Evolutionary conservation across 1,140 invertebrate genomes (phyloP).

Genomic region (Cyphomyrmex costatus): DNA sequence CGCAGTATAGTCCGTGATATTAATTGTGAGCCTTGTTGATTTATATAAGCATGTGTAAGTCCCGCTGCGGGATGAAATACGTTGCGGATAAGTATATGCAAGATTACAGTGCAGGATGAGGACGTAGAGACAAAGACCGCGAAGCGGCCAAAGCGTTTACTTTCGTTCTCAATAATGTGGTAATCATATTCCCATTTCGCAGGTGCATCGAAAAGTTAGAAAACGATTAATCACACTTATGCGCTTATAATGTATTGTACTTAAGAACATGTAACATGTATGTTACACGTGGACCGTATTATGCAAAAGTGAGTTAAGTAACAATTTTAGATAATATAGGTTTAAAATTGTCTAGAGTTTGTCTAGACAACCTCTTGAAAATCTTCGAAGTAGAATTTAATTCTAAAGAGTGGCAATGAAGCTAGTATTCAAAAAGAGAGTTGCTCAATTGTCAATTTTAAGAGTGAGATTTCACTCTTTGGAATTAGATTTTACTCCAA

Average conservation of each 20-base stretch:
- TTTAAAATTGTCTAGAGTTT: neutral
- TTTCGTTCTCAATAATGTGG: constrained; percentile 7
- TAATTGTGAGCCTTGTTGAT: constrained; percentile 61
- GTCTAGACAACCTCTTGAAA: no score
- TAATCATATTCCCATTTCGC: constrained; percentile 42
- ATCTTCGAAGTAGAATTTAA: no score
- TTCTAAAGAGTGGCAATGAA: no score
- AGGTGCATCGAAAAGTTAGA: constrained; percentile 12
- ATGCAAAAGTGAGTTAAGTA: neutral
- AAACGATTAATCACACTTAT: constrained; percentile 5
- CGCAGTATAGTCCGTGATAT: constrained; percentile 31
- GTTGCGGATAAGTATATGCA: constrained; percentile 39
- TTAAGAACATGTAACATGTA: neutral
- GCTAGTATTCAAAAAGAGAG: no score
- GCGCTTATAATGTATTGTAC: neutral
- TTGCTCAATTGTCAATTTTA: no score
- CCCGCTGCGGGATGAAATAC: constrained; percentile 42
- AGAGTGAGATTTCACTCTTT: no score
- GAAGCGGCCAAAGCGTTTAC: neutral
- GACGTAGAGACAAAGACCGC: constrained; percentile 42
- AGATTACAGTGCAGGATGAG: constrained; percentile 13
- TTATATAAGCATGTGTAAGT: constrained; percentile 49
- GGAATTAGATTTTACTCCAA: no score
- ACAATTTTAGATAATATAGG: neutral
- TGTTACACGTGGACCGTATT: neutral